Base-by-base conservation (phyloP, 2,888 invertebrate genomes). In the Ctena decussata region DNA sequence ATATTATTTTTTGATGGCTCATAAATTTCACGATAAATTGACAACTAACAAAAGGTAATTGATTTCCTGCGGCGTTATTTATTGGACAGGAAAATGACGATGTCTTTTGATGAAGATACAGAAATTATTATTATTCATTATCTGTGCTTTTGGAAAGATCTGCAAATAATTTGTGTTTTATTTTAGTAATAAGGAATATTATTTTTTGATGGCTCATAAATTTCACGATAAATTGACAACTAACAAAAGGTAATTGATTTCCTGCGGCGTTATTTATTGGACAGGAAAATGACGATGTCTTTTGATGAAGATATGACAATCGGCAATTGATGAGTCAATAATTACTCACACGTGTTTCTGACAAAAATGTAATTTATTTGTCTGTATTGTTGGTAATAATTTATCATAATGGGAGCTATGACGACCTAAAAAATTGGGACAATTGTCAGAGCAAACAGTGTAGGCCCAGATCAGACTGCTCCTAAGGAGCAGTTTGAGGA, bases 231-330 rank as follows among this genome's bases (percentile, higher is more conserved):
- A 65, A 30, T n/a, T 11, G 65, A 65, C 65, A 65, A 35, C 35
- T 35, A 65, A 65, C 35, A 65, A 65, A 35, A 65, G 3, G 65
- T 35, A 65, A 65, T 65, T 65, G 65, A 35, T 65, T 65, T 65
- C 32, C 32, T 35, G 35, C 18, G 35, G 65, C 35, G 32, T 65
- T 3, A 65, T 65, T 35, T 35, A 65, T 65, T 32, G 1, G 32
- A 65, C 27, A 27, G 65, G 21, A 5, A 65, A 65, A 65, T 8
- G 5, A 6, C 35, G 35, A 35, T 2, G 32, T 35, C 18, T 32
- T 11, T 53, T 65, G 35, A 35, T 65, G 2, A 35, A 65, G 24
- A 65, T 35, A 35, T 65, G 65, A 65, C 65, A 65, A 21, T 12
- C 65, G 35, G 12, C 35, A 65, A 65, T 32, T 35, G 65, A 65